Evolutionary conservation across 2,113 vertebrate species (phyloP).

Genomic region (Cynocephalus volans): DNA sequence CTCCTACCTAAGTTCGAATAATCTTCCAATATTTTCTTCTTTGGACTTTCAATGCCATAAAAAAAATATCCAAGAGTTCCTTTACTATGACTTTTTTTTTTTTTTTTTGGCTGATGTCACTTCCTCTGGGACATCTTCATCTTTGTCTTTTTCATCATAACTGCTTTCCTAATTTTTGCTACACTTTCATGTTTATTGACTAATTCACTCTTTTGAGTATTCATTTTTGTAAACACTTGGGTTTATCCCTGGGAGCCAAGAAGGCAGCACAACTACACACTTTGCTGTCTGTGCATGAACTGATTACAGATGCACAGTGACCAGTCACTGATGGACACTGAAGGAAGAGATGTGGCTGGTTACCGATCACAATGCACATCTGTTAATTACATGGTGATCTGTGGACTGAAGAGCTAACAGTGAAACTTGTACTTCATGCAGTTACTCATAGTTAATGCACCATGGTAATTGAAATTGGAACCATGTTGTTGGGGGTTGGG

Average conservation of each 20-base stretch:
- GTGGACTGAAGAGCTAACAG: neutral
- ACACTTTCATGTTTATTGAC: neutral
- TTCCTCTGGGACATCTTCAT: neutral
- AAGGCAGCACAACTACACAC: neutral
- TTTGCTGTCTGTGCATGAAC: neutral
- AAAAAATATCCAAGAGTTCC: conserved; percentile 1
- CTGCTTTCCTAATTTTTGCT: neutral
- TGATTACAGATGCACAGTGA: neutral
- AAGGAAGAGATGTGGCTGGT: neutral
- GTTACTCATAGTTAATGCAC: neutral
- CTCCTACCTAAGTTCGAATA: neutral
- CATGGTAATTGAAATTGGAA: neutral
- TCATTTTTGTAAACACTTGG: neutral
- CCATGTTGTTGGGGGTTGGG: too few relatives aligned
- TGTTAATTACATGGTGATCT: neutral
- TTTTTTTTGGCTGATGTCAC: neutral
- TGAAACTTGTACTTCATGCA: neutral
- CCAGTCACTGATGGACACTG: neutral
- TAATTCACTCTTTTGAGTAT: neutral
- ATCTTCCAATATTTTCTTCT: neutral
- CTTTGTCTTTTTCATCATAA: neutral
- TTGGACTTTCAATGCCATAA: neutral
- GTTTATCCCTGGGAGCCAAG: neutral
- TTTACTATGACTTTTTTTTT: neutral
- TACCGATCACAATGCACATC: neutral